Evolutionary conservation across 2,888 invertebrate species (phyloP), one percentile per base, ranked within the genome.

Genomic region (Apodemia mormo): DNA sequence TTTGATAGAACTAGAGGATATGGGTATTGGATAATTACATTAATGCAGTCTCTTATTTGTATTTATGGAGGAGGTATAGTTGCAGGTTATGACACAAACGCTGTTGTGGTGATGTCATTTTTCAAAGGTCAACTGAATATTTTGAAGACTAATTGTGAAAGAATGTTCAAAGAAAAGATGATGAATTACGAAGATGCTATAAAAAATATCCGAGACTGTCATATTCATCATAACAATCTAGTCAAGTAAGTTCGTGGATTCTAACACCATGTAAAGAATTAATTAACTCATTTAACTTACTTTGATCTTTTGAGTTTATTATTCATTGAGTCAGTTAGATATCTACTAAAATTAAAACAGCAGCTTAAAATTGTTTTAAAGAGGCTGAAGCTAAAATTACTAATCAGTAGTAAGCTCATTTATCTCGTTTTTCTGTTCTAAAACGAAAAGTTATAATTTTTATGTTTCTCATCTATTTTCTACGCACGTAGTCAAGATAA

Each of bases 41-140:
- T 85, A 5, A 80, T 83, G 64, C 90, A 92, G 58, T 71, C 80
- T 0, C 70, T 84, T 33, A 84, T 88, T 65, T 86, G 85, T 70
- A 79, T 85, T n/a, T 90, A 90, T 65, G 92, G 92, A 0, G 91
- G 90, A 1, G 85, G 87, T 8, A 85, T 91, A 2, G 86, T 92
- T 0, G 90, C 89, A 0, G 85, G 76, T 77, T 93, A 87, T 73
- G 93, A 93, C 75, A 81, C 88, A 66, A 89, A 88, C 61, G 85
- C 89, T 3, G 82, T 92, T 0, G 86, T 84, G 0, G 71, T 92
- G 75, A 92, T 93, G 89, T 75, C 85, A 0, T 92, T 92, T 82
- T 87, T 91, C 68, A 77, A 85, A 71, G 92, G 90, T 1, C 93
- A 93, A 70, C 72, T 92, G 12, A 83, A 87, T 68, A 69, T 92